Conservation (phyloP, 2,888 invertebrate genomes). For the Aromia moschata region DNA sequence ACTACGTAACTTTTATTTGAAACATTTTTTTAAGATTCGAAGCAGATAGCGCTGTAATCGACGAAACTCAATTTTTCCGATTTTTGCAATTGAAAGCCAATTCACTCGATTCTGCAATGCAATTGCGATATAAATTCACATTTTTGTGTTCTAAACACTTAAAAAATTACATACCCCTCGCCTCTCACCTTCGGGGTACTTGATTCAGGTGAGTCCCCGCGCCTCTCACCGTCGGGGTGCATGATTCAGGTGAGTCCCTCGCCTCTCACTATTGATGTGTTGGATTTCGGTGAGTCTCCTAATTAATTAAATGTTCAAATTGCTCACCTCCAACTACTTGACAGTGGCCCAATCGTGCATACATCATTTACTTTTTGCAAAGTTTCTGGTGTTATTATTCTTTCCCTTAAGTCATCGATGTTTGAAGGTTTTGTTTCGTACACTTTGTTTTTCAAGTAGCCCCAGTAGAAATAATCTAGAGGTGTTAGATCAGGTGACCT, state of each 20-base stretch:
- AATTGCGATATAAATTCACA: neutral
- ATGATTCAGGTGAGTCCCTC: no score
- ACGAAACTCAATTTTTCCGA: no score
- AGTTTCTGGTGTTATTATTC: neutral
- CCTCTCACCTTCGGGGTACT: neutral
- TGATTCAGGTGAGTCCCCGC: no score
- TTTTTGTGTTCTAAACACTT: neutral
- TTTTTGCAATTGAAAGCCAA: neutral
- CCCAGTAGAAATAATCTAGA: neutral
- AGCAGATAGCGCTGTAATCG: no score
- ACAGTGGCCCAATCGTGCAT: neutral
- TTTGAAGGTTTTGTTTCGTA: neutral
- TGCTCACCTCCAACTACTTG: neutral
- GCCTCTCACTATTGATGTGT: no score
- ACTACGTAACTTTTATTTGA: no score
- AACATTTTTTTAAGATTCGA: no score
- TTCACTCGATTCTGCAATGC: neutral
- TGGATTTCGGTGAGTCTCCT: neutral
- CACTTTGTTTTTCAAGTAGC: no score
- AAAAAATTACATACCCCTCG: neutral
- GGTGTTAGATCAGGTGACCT: neutral
- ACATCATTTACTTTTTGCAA: neutral
- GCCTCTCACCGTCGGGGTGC: no score
- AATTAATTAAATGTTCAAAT: neutral
- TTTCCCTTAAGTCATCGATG: neutral